phyloP scores from a whole-genome alignment of 37 sponge, comb jelly and placozoan species.

The Chondrilla cf. caribensis region DNA sequence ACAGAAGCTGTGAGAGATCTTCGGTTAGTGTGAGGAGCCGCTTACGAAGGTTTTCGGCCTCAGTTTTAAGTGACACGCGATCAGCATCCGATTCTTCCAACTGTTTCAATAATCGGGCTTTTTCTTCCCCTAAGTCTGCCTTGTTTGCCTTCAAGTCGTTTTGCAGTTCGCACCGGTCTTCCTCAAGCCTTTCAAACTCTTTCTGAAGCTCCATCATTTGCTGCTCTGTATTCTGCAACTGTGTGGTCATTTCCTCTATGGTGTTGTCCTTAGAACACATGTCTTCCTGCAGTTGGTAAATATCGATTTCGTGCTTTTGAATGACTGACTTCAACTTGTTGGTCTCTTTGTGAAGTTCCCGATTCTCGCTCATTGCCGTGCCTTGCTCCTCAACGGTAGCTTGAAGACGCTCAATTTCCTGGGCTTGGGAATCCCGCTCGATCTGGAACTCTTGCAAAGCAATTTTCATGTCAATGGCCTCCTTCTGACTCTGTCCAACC shows the following conservation, averaged over 20 bases:
- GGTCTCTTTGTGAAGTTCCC: background rate
- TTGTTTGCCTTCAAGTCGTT: background rate
- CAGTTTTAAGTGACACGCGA: background rate
- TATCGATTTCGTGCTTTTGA: slow-evolving; percentile 18
- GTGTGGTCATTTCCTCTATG: slow-evolving; percentile 7
- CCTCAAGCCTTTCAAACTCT: slow-evolving; percentile 23
- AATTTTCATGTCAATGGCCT: slow-evolving; percentile 22
- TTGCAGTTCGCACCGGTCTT: slow-evolving; percentile 17
- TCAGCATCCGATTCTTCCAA: background rate
- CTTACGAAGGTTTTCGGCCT: background rate
- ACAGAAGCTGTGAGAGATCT: slow-evolving; percentile 5
- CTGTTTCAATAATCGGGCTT: background rate
- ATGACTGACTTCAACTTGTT: background rate
- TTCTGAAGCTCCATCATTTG: slow-evolving; percentile 21
- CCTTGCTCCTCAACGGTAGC: background rate
- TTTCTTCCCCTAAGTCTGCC: background rate
- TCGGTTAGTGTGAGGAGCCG: slow-evolving; percentile 6
- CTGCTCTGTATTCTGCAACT: slow-evolving; percentile 23
- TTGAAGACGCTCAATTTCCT: background rate
- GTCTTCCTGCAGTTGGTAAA: slow-evolving; percentile 19
- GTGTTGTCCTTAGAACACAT: slow-evolving; percentile 9
- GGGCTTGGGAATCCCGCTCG: background rate
- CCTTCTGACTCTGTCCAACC: slow-evolving; percentile 11
- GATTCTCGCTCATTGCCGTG: background rate
- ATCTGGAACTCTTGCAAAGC: slow-evolving; percentile 18